These are phyloP conservation scores for Catalaphyllia jardinei DNA, from an alignment of 64 coral and sea anemone species.

Conservation along the genomic window DNA sequence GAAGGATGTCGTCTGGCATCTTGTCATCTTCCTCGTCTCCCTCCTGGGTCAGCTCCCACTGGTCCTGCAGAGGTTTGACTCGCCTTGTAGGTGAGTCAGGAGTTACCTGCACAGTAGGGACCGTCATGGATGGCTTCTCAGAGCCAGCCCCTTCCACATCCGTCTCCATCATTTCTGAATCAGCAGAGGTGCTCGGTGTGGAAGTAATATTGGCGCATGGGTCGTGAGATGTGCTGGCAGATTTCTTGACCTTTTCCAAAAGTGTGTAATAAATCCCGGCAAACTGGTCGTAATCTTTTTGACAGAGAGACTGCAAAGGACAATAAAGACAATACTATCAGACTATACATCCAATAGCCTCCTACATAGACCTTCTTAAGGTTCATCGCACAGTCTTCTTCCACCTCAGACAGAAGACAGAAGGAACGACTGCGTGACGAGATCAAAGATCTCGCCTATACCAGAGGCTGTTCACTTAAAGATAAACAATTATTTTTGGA, in stretches of 20 bases:
- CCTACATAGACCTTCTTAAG: background rate
- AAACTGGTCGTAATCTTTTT: conserved; percentile 89
- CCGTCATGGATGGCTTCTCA: conserved; percentile 57
- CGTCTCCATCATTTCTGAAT: conserved; percentile 83
- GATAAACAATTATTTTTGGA: too few species aligned
- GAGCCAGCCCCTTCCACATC: conserved; percentile 33
- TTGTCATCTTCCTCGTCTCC: conserved; percentile 91
- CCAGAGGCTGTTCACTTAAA: too few species aligned
- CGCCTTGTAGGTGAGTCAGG: conserved; percentile 78
- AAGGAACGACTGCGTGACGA: too few species aligned
- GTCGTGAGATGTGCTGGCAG: conserved; percentile 39
- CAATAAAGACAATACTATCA: conserved; percentile 22
- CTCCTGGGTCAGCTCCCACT: conserved; percentile 37
- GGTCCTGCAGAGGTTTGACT: background rate
- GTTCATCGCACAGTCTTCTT: background rate
- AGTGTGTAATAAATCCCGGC: conserved; percentile 94
- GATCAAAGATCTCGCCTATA: too few species aligned
- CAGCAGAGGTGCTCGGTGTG: background rate
- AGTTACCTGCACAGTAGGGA: conserved; percentile 92
- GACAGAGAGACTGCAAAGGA: conserved; percentile 64
- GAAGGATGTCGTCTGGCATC: conserved; percentile 79
- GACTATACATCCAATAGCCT: background rate
- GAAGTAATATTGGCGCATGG: conserved; percentile 30
- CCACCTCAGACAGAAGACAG: too few species aligned
- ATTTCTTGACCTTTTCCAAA: conserved; percentile 65